Evolutionary conservation across 1,140 invertebrate species (phyloP).

Genomic region (Tenebrio molitor): DNA sequence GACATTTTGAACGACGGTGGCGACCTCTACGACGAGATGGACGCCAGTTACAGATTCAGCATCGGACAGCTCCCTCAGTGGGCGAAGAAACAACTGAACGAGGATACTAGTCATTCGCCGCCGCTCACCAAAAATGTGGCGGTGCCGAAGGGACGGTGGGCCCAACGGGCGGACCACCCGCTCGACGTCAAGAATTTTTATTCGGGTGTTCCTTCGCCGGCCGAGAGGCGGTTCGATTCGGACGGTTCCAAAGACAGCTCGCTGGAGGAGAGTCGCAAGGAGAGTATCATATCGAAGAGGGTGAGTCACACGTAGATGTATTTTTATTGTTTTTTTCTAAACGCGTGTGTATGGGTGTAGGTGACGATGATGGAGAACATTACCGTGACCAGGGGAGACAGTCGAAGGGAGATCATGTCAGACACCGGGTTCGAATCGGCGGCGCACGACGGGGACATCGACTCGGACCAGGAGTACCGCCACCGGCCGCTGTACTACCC

Average conservation of each 20-base stretch:
- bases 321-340: no score
- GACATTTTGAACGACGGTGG: slow-evolving; percentile 58
- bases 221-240: slow-evolving; percentile 75
- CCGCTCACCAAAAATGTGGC: slow-evolving; percentile 66
- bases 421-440: slow-evolving; percentile 73
- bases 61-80: slow-evolving; percentile 87
- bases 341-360: no score
- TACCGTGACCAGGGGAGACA: slow-evolving; percentile 42
- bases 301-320: no score
- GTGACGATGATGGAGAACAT: slow-evolving; percentile 46
- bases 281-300: slow-evolving; percentile 66
- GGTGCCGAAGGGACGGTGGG: slow-evolving; percentile 87
- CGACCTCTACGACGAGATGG: slow-evolving; percentile 67
- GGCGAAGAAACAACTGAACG: slow-evolving; percentile 86
- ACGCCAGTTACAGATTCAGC: slow-evolving; percentile 72
- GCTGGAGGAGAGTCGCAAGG: slow-evolving; percentile 76
- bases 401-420: slow-evolving; percentile 57
- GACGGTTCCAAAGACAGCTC: slow-evolving; percentile 87
- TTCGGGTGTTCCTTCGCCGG: slow-evolving; percentile 49
- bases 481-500: slow-evolving; percentile 71
- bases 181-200: slow-evolving; percentile 60
- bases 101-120: slow-evolving; percentile 64
- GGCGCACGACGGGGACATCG: slow-evolving; percentile 88
- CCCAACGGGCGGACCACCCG: slow-evolving; percentile 77
- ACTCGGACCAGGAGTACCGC: slow-evolving; percentile 76